A percentile compares a stretch with the other conserved stretches of the same genome.
phyloP scores from a whole-genome alignment of 1,140 invertebrate genomes.

The Potamilus streckersoni region DNA sequence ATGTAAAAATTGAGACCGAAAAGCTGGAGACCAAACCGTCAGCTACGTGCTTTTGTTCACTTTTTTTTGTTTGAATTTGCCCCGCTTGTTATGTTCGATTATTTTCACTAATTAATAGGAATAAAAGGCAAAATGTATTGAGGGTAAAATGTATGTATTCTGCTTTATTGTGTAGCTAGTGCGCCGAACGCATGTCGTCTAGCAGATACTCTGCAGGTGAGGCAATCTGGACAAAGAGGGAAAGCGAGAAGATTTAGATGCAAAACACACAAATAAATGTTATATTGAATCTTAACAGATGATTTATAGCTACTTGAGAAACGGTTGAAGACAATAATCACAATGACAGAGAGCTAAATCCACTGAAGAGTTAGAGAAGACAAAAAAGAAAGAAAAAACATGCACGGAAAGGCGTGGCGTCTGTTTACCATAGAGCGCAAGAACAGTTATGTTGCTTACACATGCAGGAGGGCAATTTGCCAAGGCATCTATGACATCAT shows the following conservation, averaged over 20 bases:
- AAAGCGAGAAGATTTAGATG: constrained; percentile 22
- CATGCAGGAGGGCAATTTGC: too few species aligned
- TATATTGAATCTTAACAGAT: constrained; percentile 20
- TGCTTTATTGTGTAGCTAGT: constrained; percentile 25
- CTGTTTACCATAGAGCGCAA: too few species aligned
- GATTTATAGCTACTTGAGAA: constrained; percentile 32
- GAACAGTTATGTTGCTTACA: too few species aligned
- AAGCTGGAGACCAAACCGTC: constrained; percentile 20
- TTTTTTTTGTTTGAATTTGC: constrained; percentile 23
- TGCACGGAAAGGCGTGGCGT: too few species aligned
- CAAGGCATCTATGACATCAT: too few species aligned
- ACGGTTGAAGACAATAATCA: constrained; percentile 28
- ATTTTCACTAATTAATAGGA: constrained; percentile 35
- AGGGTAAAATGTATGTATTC: constrained; percentile 32
- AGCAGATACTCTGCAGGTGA: constrained; percentile 21
- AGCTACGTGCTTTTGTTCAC: constrained; percentile 28
- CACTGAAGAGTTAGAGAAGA: too few species aligned
- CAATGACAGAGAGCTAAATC: constrained; percentile 18
- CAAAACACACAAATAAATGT: constrained; percentile 32
- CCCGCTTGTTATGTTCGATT: constrained; percentile 29
- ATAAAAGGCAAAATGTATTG: constrained; percentile 38
- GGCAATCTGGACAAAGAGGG: constrained; percentile 18
- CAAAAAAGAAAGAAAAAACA: too few species aligned
- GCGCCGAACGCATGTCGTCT: too few species aligned
- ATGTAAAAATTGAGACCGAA: constrained; percentile 29